Evolutionary conservation across 2,797 vertebrate species (phyloP).

Genomic region (Pogoniulus pusillus): DNA sequence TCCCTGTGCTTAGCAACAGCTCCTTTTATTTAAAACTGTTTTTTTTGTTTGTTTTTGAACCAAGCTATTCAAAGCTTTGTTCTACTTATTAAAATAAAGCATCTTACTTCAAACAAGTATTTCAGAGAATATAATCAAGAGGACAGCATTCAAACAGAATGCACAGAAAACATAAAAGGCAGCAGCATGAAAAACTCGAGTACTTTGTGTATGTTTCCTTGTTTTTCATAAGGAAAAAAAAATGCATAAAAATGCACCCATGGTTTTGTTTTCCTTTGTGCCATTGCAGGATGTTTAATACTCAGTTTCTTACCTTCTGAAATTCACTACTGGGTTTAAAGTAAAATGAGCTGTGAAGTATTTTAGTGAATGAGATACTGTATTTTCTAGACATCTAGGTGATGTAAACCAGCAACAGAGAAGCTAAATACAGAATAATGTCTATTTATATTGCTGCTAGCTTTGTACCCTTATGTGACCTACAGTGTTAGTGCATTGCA

Average conservation of each 20-base stretch:
- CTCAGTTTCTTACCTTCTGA: slow-evolving; percentile 2
- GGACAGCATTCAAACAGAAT: slow-evolving; percentile 65
- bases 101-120: slow-evolving; percentile 76
- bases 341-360: background rate
- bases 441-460: background rate
- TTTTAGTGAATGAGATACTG: background rate
- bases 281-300: background rate
- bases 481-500: background rate
- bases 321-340: slow-evolving; percentile 29
- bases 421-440: background rate
- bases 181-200: slow-evolving; percentile 40
- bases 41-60: slow-evolving; percentile 66
- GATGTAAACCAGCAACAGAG: background rate
- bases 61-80: slow-evolving; percentile 77
- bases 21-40: slow-evolving; percentile 78
- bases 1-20: slow-evolving; percentile 73
- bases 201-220: slow-evolving; percentile 40
- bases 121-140: slow-evolving; percentile 68
- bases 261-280: background rate
- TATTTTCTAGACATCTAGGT: background rate
- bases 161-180: slow-evolving; percentile 65
- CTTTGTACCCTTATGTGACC: background rate
- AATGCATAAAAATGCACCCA: background rate
- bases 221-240: slow-evolving; percentile 59
- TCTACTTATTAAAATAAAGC: slow-evolving; percentile 80